phyloP scores from a whole-genome alignment of 2,113 vertebrate species.

The Lota lota region DNA sequence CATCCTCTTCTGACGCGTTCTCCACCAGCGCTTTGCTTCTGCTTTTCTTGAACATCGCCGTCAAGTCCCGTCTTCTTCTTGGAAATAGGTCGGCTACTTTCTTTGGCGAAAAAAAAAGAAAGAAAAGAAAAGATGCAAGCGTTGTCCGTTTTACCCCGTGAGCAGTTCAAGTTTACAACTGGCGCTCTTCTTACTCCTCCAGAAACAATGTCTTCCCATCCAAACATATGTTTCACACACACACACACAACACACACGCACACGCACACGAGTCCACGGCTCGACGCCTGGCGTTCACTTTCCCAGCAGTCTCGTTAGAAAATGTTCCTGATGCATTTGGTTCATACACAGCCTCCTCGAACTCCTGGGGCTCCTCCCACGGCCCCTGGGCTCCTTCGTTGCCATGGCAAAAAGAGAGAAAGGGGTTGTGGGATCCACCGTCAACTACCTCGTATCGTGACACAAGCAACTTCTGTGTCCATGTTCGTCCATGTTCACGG shows the following conservation, averaged over 20 bases:
- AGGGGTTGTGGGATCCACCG: too few relatives aligned
- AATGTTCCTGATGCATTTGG: conserved; percentile 40
- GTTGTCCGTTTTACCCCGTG: not conserved
- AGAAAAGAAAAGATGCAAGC: conserved; percentile 10
- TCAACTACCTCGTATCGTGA: too few relatives aligned
- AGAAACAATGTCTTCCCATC: too few relatives aligned
- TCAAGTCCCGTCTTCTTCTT: not conserved
- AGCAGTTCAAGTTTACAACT: too few relatives aligned
- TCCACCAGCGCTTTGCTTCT: conserved; percentile 79
- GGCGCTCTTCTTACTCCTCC: too few relatives aligned
- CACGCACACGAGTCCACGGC: too few relatives aligned
- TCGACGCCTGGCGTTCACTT: too few relatives aligned
- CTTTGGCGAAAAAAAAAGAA: not conserved
- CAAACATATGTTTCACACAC: too few relatives aligned
- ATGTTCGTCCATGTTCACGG: too few relatives aligned
- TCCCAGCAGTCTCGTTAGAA: not conserved
- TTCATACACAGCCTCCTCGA: conserved; percentile 31
- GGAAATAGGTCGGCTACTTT: conserved; percentile 4
- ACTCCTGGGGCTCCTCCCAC: conserved; percentile 70
- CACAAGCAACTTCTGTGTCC: too few relatives aligned
- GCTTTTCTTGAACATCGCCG: conserved; percentile 75
- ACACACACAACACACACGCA: too few relatives aligned
- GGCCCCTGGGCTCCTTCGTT: conserved; percentile 24
- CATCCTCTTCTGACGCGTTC: conserved; percentile 75
- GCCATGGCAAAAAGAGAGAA: conserved; percentile 26